These are phyloP conservation scores for Benitochromis conjunctus DNA, from an alignment of 2,113 vertebrate species.

Conservation along the genomic window DNA sequence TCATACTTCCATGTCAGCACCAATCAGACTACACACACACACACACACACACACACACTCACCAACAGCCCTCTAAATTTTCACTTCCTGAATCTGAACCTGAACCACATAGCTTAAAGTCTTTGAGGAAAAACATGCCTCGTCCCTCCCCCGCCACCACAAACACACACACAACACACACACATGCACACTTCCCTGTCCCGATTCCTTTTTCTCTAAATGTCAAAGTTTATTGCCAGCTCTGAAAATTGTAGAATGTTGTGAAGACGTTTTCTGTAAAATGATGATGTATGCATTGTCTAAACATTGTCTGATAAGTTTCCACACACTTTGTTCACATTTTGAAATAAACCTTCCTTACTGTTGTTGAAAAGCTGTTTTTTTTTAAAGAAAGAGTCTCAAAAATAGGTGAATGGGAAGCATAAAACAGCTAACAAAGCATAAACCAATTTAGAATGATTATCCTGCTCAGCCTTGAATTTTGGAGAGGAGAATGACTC, in stretches of 20 bases:
- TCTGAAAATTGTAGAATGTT: slow-evolving; percentile 18
- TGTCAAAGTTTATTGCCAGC: slow-evolving; percentile 52
- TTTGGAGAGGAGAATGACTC: background rate
- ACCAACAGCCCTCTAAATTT: slow-evolving; percentile 51
- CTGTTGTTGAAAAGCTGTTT: background rate
- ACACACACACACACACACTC: slow-evolving; percentile 15
- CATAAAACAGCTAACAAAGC: background rate
- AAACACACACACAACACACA: slow-evolving; percentile 10
- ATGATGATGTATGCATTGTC: slow-evolving; percentile 23
- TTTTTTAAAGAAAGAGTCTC: background rate
- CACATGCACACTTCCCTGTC: slow-evolving; percentile 33
- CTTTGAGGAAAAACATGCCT: slow-evolving; percentile 62
- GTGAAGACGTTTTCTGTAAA: slow-evolving; percentile 27
- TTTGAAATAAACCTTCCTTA: slow-evolving; percentile 22
- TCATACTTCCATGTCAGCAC: slow-evolving; percentile 57
- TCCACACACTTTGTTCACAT: background rate
- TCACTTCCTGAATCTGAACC: slow-evolving; percentile 73
- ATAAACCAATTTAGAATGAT: background rate
- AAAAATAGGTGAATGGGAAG: background rate
- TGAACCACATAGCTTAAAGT: slow-evolving; percentile 58
- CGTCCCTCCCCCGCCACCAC: background rate
- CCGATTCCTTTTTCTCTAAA: slow-evolving; percentile 45
- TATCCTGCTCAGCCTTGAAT: background rate
- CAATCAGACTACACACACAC: slow-evolving; percentile 5
- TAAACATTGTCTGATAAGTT: background rate